These are phyloP conservation scores for Ariolimax columbianus DNA, from an alignment of 2,888 invertebrate species.

Conservation along the genomic window DNA sequence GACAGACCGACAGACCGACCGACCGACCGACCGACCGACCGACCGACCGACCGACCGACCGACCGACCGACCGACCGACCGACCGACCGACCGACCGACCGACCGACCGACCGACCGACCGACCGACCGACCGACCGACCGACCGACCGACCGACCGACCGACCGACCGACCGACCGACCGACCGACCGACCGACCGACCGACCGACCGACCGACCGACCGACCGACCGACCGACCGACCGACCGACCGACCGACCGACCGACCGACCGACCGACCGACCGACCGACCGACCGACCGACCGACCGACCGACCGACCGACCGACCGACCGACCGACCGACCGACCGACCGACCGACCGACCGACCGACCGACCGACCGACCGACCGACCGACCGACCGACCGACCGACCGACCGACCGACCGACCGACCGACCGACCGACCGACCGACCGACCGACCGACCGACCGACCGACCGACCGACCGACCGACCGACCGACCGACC, in stretches of 20 bases:
- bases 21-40: background rate
- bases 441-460: background rate
- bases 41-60: background rate
- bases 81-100: too few species aligned
- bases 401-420: slow-evolving; percentile 38
- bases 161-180: too few species aligned
- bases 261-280: too few species aligned
- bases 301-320: slow-evolving; percentile 1
- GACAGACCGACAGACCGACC: slow-evolving; percentile 1
- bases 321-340: slow-evolving; percentile 35
- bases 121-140: too few species aligned
- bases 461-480: slow-evolving; percentile 17
- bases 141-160: too few species aligned
- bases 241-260: too few species aligned
- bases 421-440: slow-evolving; percentile 32
- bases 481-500: background rate
- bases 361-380: slow-evolving; percentile 35
- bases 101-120: too few species aligned
- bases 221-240: too few species aligned
- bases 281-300: too few species aligned
- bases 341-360: slow-evolving; percentile 32
- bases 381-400: background rate
- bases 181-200: too few species aligned
- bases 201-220: too few species aligned
- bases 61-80: background rate